Base-by-base conservation (phyloP, 1,140 invertebrate species). In the Drosophila lacteicornis region DNA sequence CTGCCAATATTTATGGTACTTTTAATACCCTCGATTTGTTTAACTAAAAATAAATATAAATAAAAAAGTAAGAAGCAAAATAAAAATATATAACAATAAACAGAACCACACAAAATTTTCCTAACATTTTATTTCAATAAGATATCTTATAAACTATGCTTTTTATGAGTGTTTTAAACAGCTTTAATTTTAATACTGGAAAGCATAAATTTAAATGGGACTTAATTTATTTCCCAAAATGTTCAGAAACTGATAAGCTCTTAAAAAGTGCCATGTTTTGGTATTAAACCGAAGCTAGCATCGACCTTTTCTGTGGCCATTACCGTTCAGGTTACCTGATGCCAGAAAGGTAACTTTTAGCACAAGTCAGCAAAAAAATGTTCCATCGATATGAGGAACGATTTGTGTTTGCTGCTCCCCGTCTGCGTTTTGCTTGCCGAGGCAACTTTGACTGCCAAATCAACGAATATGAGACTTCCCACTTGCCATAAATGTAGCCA, bases 341-440 rank as follows among this genome's bases (percentile, higher is more conserved):
- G 43, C 13, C 17, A 19, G 40, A 8, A 25, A 63, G 43, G 62
- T 49, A 62, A 63, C 60, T 67, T 80, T 80, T 19, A 55, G 78
- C 60, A 30, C 8, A 68, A 77, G 63, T 56, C 47, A 75, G 59
- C 57, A 33, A 55, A 82, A 82, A 79, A 80, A 61, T 60, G 17
- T 50, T 45, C 25, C 55, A 60, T 80, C 56, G 46, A 85, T 62
- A 69, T 79, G 70, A 79, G 62, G 60, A 66, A 83, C 62, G 70
- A 82, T 76, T 79, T 77, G 57, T 57, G 69, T 71, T 71, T 36
- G 36, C 46, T 19, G 43, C 60, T 57, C 22, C 49, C 30, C 30
- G 30, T 33, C 8, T 40, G 15, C 43, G 19, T 68, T 77, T 55
- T 77, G 75, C 75, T 61, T 59, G 51, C 15, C 62, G 56, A 61